These are phyloP conservation scores for Drosophila funebris DNA, from an alignment of 1,140 invertebrate genomes.

Conservation along the genomic window DNA sequence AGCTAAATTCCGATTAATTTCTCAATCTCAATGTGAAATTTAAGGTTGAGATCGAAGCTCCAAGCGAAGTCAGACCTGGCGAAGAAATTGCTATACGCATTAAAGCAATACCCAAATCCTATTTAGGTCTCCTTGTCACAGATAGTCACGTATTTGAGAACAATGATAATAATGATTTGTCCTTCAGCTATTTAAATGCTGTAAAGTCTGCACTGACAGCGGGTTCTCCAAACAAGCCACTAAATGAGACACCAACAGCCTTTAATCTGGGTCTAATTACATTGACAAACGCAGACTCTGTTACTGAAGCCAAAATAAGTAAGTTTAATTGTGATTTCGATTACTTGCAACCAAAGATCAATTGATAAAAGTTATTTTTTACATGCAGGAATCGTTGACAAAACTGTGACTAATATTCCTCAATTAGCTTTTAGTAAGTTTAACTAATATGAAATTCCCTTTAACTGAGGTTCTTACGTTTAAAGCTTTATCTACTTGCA, in stretches of 20 bases:
- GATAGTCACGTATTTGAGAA: not conserved
- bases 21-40: not conserved
- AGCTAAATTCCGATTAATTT: not conserved
- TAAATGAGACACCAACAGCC: not conserved
- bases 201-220: not conserved
- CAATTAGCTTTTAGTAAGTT: not conserved
- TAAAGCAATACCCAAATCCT: slow-evolving; percentile 6
- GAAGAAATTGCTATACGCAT: slow-evolving; percentile 1
- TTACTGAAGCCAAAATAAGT: not conserved
- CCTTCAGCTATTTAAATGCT: not conserved
- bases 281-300: not conserved
- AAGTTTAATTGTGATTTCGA: not conserved
- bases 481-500: not conserved
- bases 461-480: too few relatives aligned
- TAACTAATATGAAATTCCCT: too few relatives aligned
- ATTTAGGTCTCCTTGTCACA: slow-evolving; percentile 21
- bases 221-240: not conserved
- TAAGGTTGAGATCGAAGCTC: not conserved
- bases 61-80: not conserved
- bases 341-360: not conserved
- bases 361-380: not conserved
- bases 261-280: slow-evolving; percentile 3
- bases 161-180: slow-evolving; percentile 10
- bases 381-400: not conserved
- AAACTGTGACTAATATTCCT: not conserved